phyloP scores from a whole-genome alignment of 2,797 vertebrate genomes.

The Xyrichtys novacula region DNA sequence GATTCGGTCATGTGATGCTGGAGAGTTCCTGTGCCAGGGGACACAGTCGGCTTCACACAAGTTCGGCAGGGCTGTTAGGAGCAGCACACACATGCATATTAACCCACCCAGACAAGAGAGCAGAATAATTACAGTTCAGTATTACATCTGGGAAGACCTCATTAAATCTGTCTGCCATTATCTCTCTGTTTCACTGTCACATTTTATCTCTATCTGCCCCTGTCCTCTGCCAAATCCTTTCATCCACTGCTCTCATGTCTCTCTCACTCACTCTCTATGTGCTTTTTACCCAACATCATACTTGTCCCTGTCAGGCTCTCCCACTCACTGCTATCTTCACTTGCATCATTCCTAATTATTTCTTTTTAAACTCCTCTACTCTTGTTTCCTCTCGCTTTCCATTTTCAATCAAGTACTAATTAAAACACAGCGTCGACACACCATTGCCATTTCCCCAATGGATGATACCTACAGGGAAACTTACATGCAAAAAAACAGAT shows the following conservation, averaged over 20 bases:
- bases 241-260: slow-evolving; percentile 25
- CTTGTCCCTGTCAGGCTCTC: slow-evolving; percentile 29
- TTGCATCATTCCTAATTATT: slow-evolving; percentile 43
- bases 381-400: slow-evolving; percentile 17
- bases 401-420: slow-evolving; percentile 59
- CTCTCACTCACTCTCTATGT: slow-evolving; percentile 7
- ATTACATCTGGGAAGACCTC: slow-evolving; percentile 73
- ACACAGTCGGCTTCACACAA: slow-evolving; percentile 37
- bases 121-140: slow-evolving; percentile 72
- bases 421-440: slow-evolving; percentile 36
- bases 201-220: slow-evolving; percentile 63
- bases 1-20: slow-evolving; percentile 50
- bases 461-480: slow-evolving; percentile 39
- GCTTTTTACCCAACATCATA: slow-evolving; percentile 33
- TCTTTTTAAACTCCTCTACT: slow-evolving; percentile 19
- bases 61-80: slow-evolving; percentile 47
- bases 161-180: slow-evolving; percentile 74
- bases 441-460: slow-evolving; percentile 11
- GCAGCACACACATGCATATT: slow-evolving; percentile 40
- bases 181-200: slow-evolving; percentile 66
- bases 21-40: slow-evolving; percentile 48
- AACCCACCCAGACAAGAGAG: slow-evolving; percentile 56
- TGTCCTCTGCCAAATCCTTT: slow-evolving; percentile 53
- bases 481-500: background rate
- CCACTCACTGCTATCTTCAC: slow-evolving; percentile 22